Conservation (phyloP, 2,888 invertebrate genomes). For the Drosophila silvestris region DNA sequence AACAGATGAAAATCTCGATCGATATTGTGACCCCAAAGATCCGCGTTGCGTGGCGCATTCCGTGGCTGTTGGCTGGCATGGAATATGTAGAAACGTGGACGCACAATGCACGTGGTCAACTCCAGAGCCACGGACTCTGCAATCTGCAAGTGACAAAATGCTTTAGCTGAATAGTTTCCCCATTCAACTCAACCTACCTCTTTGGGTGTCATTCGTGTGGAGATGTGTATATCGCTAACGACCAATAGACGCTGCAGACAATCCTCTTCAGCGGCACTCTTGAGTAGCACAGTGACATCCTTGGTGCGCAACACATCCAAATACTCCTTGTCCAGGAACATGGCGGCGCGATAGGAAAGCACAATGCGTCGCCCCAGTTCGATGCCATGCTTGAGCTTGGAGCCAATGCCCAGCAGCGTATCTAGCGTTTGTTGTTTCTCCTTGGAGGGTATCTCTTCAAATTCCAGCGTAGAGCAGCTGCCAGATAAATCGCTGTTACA, state of each 20-base stretch:
- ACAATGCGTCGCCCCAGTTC: conserved; percentile 87
- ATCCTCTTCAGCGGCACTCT: conserved; percentile 86
- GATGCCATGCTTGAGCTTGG: conserved; percentile 86
- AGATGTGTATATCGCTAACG: conserved; percentile 87
- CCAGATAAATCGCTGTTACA: conserved; percentile 76
- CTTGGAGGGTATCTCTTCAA: conserved; percentile 84
- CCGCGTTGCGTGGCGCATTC: conserved; percentile 75
- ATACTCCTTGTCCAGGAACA: conserved; percentile 87
- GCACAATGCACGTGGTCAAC: conserved; percentile 86
- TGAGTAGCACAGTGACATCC: conserved; percentile 86
- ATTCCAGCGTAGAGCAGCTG: conserved; percentile 82
- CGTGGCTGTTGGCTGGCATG: conserved; percentile 79
- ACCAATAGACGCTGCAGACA: conserved; percentile 87
- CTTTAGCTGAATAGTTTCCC: neutral
- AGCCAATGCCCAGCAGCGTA: conserved; percentile 86
- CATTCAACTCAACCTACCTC: conserved; percentile 77
- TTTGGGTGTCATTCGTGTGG: conserved; percentile 86
- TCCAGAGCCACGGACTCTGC: conserved; percentile 87
- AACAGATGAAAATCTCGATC: conserved; percentile 86
- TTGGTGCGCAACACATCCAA: conserved; percentile 86
- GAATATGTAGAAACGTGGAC: conserved; percentile 85
- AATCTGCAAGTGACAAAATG: conserved; percentile 81
- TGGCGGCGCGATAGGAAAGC: conserved; percentile 87
- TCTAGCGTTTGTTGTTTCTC: conserved; percentile 84
- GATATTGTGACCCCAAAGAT: conserved; percentile 86